These are phyloP conservation scores for Spilogale gracilis DNA, from an alignment of 2,113 vertebrate species.

Conservation along the genomic window DNA sequence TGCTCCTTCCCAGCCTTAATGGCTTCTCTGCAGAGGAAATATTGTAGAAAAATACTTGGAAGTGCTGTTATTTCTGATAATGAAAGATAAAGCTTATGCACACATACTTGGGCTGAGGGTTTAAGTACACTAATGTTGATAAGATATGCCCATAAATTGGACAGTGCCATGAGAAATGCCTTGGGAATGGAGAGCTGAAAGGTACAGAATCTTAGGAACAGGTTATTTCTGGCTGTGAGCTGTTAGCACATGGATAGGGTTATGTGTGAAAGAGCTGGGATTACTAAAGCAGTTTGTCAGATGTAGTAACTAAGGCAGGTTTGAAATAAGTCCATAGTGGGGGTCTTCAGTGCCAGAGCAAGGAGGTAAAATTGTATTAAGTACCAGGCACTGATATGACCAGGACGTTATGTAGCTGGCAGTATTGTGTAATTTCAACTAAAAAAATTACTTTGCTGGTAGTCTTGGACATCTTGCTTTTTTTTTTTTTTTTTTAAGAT, in stretches of 20 bases:
- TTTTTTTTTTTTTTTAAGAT: too few species aligned
- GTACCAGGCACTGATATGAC: neutral
- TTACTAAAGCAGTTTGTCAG: neutral
- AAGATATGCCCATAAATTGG: neutral
- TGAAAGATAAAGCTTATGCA: neutral
- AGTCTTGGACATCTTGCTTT: neutral
- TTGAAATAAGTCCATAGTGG: neutral
- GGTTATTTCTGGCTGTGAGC: neutral
- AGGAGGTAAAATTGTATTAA: neutral
- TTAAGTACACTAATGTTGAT: neutral
- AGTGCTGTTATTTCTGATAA: neutral
- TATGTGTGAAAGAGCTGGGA: neutral
- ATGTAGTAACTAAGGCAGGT: neutral
- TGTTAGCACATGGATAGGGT: neutral
- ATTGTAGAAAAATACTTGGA: neutral
- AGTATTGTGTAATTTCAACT: slow-evolving; percentile 25
- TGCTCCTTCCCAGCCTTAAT: neutral
- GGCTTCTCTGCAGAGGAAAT: neutral
- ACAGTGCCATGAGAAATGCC: neutral
- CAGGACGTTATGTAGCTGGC: neutral
- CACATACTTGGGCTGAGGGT: neutral
- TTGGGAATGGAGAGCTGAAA: neutral
- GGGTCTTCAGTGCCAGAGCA: neutral
- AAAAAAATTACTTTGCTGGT: neutral
- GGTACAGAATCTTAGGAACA: neutral